Conservation (phyloP, 2,797 vertebrate genomes). For the Lepidocolaptes lacrymiger region DNA sequence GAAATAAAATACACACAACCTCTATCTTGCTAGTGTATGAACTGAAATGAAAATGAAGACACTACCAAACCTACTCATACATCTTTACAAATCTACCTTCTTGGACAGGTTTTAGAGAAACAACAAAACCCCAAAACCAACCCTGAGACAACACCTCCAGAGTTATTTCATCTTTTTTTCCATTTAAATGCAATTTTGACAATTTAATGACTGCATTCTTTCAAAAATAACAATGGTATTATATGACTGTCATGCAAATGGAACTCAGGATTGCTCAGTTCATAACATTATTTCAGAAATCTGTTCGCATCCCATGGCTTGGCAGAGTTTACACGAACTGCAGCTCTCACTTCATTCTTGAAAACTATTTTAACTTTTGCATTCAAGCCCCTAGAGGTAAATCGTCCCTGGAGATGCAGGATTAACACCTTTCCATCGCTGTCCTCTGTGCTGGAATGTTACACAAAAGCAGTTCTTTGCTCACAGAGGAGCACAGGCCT, state of each 20-base stretch:
- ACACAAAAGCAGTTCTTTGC: background rate
- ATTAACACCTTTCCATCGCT: slow-evolving; percentile 37
- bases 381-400: slow-evolving; percentile 30
- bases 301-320: slow-evolving; percentile 53
- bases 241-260: slow-evolving; percentile 49
- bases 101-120: background rate
- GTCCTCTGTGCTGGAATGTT: background rate
- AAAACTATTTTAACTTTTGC: slow-evolving; percentile 44
- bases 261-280: slow-evolving; percentile 18
- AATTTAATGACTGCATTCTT: slow-evolving; percentile 56
- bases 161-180: slow-evolving; percentile 9
- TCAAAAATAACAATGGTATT: slow-evolving; percentile 51
- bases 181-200: slow-evolving; percentile 36
- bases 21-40: background rate
- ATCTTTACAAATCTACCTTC: background rate
- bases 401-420: slow-evolving; percentile 1
- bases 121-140: fast-evolving
- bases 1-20: background rate
- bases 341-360: slow-evolving; percentile 41
- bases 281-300: slow-evolving; percentile 56
- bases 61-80: background rate
- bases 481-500: background rate
- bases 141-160: background rate
- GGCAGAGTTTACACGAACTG: slow-evolving; percentile 61
- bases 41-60: background rate